A percentile compares a stretch with the other conserved stretches of the same genome.
Evolutionary conservation across 2,113 vertebrate genomes (phyloP).

Genomic region (Erythrocercus mccallii): DNA sequence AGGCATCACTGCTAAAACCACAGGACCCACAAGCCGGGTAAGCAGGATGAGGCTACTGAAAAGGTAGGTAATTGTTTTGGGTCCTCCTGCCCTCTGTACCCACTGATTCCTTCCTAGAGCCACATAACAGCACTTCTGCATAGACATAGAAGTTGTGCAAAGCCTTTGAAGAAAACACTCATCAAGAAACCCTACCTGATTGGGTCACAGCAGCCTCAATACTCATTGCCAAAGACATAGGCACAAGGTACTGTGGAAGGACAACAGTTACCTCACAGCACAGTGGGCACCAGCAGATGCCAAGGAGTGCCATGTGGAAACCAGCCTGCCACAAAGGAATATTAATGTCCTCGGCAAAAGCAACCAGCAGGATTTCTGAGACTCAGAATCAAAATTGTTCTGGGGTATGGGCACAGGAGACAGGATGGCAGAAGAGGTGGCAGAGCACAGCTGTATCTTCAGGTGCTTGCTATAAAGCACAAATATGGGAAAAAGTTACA

Average conservation of each 20-base stretch:
- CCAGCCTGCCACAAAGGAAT: neutral
- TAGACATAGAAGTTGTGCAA: neutral
- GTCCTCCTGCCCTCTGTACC: neutral
- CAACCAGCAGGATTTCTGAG: neutral
- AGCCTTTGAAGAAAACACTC: neutral
- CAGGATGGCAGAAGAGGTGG: neutral
- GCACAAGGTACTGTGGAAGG: neutral
- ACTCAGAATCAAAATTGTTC: neutral
- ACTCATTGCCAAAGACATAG: neutral
- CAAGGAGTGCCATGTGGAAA: neutral
- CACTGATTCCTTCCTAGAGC: neutral
- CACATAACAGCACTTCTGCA: neutral
- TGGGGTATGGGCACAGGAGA: neutral
- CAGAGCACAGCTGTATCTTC: neutral
- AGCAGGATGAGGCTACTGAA: neutral
- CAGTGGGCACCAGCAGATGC: neutral
- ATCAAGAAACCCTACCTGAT: neutral
- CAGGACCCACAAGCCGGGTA: neutral
- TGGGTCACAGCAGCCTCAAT: neutral
- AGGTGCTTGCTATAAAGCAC: neutral
- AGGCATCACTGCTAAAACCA: neutral
- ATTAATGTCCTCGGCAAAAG: neutral
- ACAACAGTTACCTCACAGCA: neutral
- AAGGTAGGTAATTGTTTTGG: neutral
- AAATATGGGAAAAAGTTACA: neutral